Evolutionary conservation across 2,888 invertebrate genomes (phyloP).

Genomic region (Harpalus rufipes): DNA sequence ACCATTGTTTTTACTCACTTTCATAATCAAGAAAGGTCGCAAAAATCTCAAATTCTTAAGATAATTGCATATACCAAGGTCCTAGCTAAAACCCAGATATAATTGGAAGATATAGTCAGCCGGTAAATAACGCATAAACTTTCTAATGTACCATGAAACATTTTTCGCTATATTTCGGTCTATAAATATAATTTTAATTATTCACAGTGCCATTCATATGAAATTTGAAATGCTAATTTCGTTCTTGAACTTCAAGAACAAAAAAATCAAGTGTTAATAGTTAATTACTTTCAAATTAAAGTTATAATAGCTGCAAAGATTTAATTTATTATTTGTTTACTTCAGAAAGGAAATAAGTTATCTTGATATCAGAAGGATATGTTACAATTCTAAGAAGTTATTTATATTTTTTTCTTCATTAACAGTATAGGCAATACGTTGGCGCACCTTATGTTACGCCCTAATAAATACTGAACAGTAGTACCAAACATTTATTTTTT

Average conservation of each 20-base stretch:
- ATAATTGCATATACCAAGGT: constrained; percentile 20
- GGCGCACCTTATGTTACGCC: constrained; percentile 13
- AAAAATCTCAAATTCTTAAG: constrained; percentile 11
- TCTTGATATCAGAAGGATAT: not conserved
- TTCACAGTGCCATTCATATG: not conserved
- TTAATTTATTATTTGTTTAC: constrained; percentile 31
- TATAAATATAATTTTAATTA: constrained; percentile 16
- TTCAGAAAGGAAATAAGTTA: constrained; percentile 1
- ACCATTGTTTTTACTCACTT: not conserved
- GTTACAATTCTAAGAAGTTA: not conserved
- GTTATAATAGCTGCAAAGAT: not conserved
- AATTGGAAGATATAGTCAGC: not conserved
- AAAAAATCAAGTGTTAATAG: constrained; percentile 27
- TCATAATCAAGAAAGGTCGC: constrained; percentile 7
- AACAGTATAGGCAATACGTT: not conserved
- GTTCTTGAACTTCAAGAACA: constrained; percentile 22
- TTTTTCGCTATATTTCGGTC: not conserved
- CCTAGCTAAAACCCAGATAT: constrained; percentile 12
- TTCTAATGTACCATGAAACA: constrained; percentile 19
- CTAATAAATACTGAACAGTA: constrained; percentile 23
- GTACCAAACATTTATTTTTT: constrained; percentile 39
- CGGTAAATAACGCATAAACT: constrained; percentile 1
- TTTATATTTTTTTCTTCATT: not conserved
- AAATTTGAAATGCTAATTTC: constrained; percentile 22
- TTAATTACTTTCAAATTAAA: constrained; percentile 34